Percentiles rank a stretch among this genome's conserved stretches.
phyloP scores from a whole-genome alignment of 2,797 vertebrate species.

The Alcedo quadribrachys region DNA sequence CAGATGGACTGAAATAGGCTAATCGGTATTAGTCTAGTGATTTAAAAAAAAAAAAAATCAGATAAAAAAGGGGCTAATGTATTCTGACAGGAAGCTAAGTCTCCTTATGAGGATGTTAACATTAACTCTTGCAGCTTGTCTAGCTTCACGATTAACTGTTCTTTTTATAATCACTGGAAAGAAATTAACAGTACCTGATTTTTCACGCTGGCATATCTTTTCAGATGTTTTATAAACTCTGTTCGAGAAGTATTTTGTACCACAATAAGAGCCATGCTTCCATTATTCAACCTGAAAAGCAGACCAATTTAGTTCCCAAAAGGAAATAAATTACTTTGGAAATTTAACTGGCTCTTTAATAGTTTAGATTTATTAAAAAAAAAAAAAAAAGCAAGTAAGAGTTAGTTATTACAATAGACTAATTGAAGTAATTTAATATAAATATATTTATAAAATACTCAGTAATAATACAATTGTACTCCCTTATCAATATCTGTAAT shows the following conservation, averaged over 20 bases:
- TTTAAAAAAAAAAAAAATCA: slow-evolving; percentile 68
- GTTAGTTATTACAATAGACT: not conserved
- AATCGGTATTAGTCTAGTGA: slow-evolving; percentile 80
- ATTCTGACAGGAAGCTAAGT: slow-evolving; percentile 74
- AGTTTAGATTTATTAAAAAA: not conserved
- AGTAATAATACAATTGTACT: not conserved
- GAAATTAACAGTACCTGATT: slow-evolving; percentile 84
- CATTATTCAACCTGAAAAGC: slow-evolving; percentile 87
- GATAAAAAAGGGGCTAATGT: slow-evolving; percentile 68
- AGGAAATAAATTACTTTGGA: not conserved
- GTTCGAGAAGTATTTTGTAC: slow-evolving; percentile 88
- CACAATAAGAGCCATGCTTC: slow-evolving; percentile 88
- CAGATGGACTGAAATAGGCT: slow-evolving; percentile 75
- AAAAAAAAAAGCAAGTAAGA: not conserved
- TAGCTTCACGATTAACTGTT: slow-evolving; percentile 14
- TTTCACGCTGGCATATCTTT: slow-evolving; percentile 84
- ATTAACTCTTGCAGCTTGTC: slow-evolving; percentile 43
- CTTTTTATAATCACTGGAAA: slow-evolving; percentile 23
- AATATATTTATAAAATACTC: not conserved
- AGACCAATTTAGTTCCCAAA: not conserved
- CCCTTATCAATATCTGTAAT: not conserved
- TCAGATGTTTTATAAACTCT: slow-evolving; percentile 95
- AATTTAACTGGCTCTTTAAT: not conserved
- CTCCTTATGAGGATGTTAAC: slow-evolving; percentile 64
- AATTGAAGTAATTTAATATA: not conserved